Conservation (phyloP, 2,888 invertebrate genomes). For the Diachrysia chrysitis region DNA sequence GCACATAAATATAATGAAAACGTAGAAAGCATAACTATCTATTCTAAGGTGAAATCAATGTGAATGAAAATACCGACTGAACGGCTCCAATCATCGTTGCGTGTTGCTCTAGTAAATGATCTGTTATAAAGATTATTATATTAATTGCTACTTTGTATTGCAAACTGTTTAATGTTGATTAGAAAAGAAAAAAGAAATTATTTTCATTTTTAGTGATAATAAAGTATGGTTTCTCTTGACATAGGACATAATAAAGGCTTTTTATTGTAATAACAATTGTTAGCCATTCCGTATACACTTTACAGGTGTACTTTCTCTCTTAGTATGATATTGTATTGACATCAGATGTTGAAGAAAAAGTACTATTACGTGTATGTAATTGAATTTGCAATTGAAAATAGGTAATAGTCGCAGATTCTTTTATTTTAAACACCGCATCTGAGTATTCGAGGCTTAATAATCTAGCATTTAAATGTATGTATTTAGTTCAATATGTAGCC, state of each 20-base stretch:
- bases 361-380: no score
- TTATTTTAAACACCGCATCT: no score
- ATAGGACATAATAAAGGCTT: slow-evolving; percentile 24
- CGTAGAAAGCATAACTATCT: slow-evolving; percentile 78
- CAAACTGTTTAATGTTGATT: slow-evolving; percentile 28
- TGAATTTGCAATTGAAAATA: no score
- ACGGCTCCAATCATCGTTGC: slow-evolving; percentile 64
- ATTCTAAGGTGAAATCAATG: slow-evolving; percentile 77
- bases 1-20: slow-evolving; percentile 53
- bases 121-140: slow-evolving; percentile 48
- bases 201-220: slow-evolving; percentile 26
- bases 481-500: no score
- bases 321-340: slow-evolving; percentile 6
- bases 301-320: not conserved
- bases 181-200: slow-evolving; percentile 27
- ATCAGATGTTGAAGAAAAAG: slow-evolving; percentile 10
- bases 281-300: slow-evolving; percentile 18
- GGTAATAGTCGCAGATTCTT: no score
- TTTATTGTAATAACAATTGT: slow-evolving; percentile 23
- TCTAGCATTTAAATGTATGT: no score
- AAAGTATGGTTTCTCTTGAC: slow-evolving; percentile 9
- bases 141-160: slow-evolving; percentile 51
- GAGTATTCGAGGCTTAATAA: no score
- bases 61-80: slow-evolving; percentile 66
- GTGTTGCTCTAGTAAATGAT: slow-evolving; percentile 67